Base-by-base conservation (phyloP, 2,888 invertebrate species). In the Drosophila meridionalis region DNA sequence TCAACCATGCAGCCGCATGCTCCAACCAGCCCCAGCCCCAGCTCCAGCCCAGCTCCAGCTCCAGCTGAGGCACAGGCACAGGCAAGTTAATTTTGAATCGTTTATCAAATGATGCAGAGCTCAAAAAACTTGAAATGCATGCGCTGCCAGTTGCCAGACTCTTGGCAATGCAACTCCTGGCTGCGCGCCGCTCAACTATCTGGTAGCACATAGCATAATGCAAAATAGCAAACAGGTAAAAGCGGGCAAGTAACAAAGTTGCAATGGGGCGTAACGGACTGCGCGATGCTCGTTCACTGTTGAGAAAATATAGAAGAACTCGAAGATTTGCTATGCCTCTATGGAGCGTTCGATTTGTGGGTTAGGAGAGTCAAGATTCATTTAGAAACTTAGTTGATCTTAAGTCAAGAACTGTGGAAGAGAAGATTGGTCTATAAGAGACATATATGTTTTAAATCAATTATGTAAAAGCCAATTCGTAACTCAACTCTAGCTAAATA, bases 51-150 rank as follows among this genome's bases (percentile, higher is more conserved):
- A 45, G 67, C 63, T 42, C 32, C 69, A 53, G 62, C 9, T 11
- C 20, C 11, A 11, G 34, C 62, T 38, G 47, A 64, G 45, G 67
- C 67, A 43, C 20, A 26, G 45, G 45, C 45, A 5, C 62, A 63
- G 64, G 55, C 69, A 87, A 87, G 88, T 86, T 86, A 87, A 87
- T 87, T 86, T 80, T 74, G 80, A 86, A 87, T 83, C 86, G 88
- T 87, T 87, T 86, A 87, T 88, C 88, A 87, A 87, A 73, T 72
- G 73, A 69, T 71, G 71, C 47, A 56, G 69, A 71, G 76, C 69
- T 73, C 73, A 38, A 52, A 52, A 79, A 75, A 72, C 86, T 82
- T 81, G 73, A 60, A 81, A 78, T 81, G 80, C 78, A 86, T 77
- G 64, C 66, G 70, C 70, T 73, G 76, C 69, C 77, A 69, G 74